A percentile compares a stretch with the other conserved stretches of the same genome.
phyloP scores from a whole-genome alignment of 2,113 vertebrate genomes.

The Lichenostomus cassidix region DNA sequence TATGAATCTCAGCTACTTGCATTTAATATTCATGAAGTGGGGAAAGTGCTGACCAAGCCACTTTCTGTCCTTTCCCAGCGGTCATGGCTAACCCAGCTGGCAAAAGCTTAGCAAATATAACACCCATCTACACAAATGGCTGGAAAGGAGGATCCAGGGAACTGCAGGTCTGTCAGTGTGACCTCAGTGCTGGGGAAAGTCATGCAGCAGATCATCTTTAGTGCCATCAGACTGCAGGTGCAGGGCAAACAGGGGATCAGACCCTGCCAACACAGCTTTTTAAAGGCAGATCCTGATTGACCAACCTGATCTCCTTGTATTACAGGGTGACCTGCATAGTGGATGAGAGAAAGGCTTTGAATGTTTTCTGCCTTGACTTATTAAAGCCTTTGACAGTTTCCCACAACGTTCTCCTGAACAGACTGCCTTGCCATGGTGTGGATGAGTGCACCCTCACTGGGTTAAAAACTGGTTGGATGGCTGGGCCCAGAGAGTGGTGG shows the following conservation, averaged over 20 bases:
- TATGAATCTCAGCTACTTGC: neutral
- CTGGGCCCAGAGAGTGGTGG: neutral
- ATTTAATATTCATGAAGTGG: neutral
- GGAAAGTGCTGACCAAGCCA: neutral
- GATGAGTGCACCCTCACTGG: neutral
- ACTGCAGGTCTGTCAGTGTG: neutral
- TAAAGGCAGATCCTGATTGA: neutral
- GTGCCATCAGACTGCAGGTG: neutral
- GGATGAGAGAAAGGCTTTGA: neutral
- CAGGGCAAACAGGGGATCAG: neutral
- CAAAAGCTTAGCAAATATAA: neutral
- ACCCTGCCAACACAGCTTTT: neutral
- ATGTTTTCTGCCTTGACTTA: neutral
- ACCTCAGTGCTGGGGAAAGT: accelerated
- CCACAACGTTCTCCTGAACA: neutral
- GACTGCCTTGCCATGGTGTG: neutral
- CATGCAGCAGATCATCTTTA: neutral
- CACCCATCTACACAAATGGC: neutral
- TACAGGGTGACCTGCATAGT: neutral
- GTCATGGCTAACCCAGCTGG: neutral
- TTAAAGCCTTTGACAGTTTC: neutral
- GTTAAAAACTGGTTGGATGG: neutral
- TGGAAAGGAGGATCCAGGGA: neutral
- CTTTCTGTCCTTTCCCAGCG: neutral
- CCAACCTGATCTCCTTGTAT: neutral